Evolutionary conservation across 2,888 invertebrate species (phyloP).

Genomic region (Marasmarcha lunaedactyla): DNA sequence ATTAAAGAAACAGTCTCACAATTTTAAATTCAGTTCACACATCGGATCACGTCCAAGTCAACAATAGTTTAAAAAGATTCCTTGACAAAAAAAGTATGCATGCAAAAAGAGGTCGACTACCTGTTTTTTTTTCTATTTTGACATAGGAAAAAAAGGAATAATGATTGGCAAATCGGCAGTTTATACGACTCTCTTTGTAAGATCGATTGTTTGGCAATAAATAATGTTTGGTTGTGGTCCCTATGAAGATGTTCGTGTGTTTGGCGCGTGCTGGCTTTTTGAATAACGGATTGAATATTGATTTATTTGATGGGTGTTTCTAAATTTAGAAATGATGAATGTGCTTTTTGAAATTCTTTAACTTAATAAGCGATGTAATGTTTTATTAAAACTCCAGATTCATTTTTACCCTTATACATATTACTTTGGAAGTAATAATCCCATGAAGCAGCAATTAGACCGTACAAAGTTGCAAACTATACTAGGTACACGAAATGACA

Average conservation of each 20-base stretch:
- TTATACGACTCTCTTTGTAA: background rate
- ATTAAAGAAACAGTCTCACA: conserved; percentile 24
- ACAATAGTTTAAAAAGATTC: conserved; percentile 21
- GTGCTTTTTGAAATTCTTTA: too few species aligned
- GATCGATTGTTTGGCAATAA: background rate
- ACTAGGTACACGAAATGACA: too few species aligned
- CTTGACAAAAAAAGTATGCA: conserved; percentile 18
- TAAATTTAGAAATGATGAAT: too few species aligned
- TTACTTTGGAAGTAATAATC: too few species aligned
- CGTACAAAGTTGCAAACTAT: too few species aligned
- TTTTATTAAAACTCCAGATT: too few species aligned
- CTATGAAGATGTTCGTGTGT: background rate
- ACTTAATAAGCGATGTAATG: too few species aligned
- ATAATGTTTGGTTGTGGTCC: too few species aligned
- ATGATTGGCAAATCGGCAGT: background rate
- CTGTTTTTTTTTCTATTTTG: conserved; percentile 9
- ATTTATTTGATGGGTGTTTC: too few species aligned
- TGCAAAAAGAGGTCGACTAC: background rate
- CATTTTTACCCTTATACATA: too few species aligned
- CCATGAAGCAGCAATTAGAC: too few species aligned
- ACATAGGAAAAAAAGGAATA: background rate
- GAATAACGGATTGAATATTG: too few species aligned
- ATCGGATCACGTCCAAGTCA: conserved; percentile 25
- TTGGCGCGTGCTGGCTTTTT: background rate
- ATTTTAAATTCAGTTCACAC: conserved; percentile 39